Percentiles rank a stretch among this genome's conserved stretches.
These are phyloP conservation scores for Glyptemys insculpta DNA, from an alignment of 2,797 vertebrate species.

Conservation along the genomic window DNA sequence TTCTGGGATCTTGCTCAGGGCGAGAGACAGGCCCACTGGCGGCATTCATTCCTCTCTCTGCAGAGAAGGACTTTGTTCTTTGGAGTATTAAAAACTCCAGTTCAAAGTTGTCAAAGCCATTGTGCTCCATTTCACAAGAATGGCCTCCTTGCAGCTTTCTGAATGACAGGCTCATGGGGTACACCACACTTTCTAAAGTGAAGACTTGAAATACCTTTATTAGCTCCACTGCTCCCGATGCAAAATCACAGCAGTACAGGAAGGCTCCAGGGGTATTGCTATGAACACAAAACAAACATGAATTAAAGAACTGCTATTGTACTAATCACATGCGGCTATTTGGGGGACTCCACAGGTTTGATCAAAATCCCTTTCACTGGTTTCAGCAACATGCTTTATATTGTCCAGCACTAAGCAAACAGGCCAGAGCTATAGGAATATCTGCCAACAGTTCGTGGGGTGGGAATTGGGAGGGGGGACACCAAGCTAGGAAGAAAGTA, in stretches of 20 bases:
- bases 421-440: slow-evolving; percentile 60
- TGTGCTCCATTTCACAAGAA: slow-evolving; percentile 61
- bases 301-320: slow-evolving; percentile 55
- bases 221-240: slow-evolving; percentile 88
- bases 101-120: slow-evolving; percentile 71
- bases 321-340: slow-evolving; percentile 45
- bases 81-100: slow-evolving; percentile 70
- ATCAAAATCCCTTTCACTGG: slow-evolving; percentile 46
- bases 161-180: slow-evolving; percentile 57
- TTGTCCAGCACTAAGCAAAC: slow-evolving; percentile 53
- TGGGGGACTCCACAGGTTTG: slow-evolving; percentile 55
- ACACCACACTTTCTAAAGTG: slow-evolving; percentile 17
- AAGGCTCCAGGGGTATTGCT: slow-evolving; percentile 82
- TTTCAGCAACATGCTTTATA: slow-evolving; percentile 54
- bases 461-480: slow-evolving; percentile 14
- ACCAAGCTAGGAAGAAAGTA: not conserved
- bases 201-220: slow-evolving; percentile 86
- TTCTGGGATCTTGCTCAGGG: slow-evolving; percentile 63
- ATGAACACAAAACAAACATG: slow-evolving; percentile 69
- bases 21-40: slow-evolving; percentile 66
- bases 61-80: slow-evolving; percentile 65
- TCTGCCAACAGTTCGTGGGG: slow-evolving; percentile 39
- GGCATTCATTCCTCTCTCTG: slow-evolving; percentile 66
- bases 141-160: slow-evolving; percentile 59
- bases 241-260: slow-evolving; percentile 96